Conservation (phyloP, 2,113 vertebrate species). For the Bagarius yarrelli region DNA sequence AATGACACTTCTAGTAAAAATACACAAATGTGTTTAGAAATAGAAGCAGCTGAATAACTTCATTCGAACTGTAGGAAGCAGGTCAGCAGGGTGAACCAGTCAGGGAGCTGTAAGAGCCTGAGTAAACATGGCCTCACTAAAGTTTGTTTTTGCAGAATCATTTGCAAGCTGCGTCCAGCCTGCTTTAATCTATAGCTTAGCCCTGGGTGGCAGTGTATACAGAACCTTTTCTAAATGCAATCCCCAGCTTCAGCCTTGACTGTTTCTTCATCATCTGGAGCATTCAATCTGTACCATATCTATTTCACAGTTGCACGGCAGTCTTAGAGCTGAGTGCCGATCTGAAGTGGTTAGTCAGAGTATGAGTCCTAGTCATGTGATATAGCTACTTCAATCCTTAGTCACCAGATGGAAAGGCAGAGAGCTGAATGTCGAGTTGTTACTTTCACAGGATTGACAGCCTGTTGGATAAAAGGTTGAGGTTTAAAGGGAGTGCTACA, state of each 20-base stretch:
- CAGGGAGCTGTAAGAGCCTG: slow-evolving; percentile 18
- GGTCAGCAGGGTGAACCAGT: slow-evolving; percentile 40
- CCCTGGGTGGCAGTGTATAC: slow-evolving; percentile 36
- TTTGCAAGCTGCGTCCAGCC: slow-evolving; percentile 23
- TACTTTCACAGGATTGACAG: slow-evolving; percentile 7
- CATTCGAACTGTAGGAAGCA: slow-evolving; percentile 27
- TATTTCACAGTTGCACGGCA: not conserved
- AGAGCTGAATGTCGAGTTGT: not conserved
- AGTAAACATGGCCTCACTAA: slow-evolving; percentile 32
- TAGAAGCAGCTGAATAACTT: slow-evolving; percentile 32
- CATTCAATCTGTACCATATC: slow-evolving; percentile 11
- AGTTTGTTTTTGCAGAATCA: slow-evolving; percentile 44
- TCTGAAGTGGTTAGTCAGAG: slow-evolving; percentile 20
- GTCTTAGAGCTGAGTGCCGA: not conserved
- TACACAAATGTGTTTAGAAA: slow-evolving; percentile 32
- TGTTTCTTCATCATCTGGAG: slow-evolving; percentile 24
- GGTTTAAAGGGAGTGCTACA: slow-evolving; percentile 48
- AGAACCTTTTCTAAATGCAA: slow-evolving; percentile 21
- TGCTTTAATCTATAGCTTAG: slow-evolving; percentile 39
- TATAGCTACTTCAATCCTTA: slow-evolving; percentile 4
- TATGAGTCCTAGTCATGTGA: slow-evolving; percentile 16
- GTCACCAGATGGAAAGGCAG: not conserved
- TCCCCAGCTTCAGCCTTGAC: not conserved
- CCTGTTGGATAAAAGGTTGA: slow-evolving; percentile 44
- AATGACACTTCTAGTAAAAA: slow-evolving; percentile 34